A percentile compares a stretch with the other conserved stretches of the same genome.
Evolutionary conservation across 1,140 invertebrate species (phyloP).

Genomic region (Holotrichia oblita): DNA sequence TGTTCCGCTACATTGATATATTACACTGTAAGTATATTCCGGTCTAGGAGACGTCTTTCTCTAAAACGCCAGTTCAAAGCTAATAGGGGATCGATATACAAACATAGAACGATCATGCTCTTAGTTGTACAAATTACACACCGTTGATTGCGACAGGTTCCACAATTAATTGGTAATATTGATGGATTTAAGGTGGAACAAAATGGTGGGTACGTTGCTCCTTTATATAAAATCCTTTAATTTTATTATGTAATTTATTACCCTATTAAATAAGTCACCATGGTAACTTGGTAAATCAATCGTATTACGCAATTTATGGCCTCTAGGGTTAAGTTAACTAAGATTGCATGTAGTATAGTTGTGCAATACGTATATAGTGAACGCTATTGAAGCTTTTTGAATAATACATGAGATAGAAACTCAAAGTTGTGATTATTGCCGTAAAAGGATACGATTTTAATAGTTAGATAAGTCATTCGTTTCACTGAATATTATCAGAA

Average conservation of each 20-base stretch:
- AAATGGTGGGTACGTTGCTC: neutral
- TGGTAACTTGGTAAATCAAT: conserved; percentile 13
- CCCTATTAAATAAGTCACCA: neutral
- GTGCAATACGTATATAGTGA: neutral
- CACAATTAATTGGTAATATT: neutral
- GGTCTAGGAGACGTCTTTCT: neutral
- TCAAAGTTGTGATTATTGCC: neutral
- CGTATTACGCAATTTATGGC: neutral
- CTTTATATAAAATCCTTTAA: conserved; percentile 1
- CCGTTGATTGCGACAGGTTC: neutral
- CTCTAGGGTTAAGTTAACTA: neutral
- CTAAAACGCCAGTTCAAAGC: neutral
- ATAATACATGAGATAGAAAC: conserved; percentile 6
- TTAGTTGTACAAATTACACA: neutral
- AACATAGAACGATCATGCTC: neutral
- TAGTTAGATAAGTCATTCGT: neutral
- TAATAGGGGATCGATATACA: neutral
- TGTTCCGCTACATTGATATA: neutral
- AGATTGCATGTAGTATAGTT: neutral
- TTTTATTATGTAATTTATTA: neutral
- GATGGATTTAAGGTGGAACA: neutral
- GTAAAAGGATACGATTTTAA: neutral
- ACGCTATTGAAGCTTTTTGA: neutral
- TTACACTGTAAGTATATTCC: neutral
- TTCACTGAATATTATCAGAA: too few relatives aligned